These are phyloP conservation scores for Machimus atricapillus DNA, from an alignment of 2,888 invertebrate genomes.

Conservation along the genomic window DNA sequence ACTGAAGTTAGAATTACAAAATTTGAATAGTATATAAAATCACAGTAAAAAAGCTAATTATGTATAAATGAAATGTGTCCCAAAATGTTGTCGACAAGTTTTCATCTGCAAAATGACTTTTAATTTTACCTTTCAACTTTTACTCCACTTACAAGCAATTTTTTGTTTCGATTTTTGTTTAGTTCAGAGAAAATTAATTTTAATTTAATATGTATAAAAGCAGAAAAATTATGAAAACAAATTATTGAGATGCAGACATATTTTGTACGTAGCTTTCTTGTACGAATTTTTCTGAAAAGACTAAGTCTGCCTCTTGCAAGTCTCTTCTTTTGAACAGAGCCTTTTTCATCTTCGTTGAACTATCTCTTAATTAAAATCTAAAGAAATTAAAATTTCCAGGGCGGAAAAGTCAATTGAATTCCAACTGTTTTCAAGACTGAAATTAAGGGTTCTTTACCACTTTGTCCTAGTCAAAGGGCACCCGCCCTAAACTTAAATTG, in stretches of 20 bases:
- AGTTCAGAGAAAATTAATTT: not conserved
- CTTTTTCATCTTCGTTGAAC: not conserved
- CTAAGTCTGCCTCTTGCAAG: not conserved
- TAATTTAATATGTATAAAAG: too few relatives aligned
- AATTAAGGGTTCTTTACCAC: not conserved
- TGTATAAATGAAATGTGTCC: too few relatives aligned
- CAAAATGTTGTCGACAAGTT: too few relatives aligned
- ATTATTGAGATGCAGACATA: not conserved
- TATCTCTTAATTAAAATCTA: slow-evolving; percentile 12
- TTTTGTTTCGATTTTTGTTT: not conserved
- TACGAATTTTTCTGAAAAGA: not conserved
- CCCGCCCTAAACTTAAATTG: not conserved
- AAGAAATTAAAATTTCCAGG: slow-evolving; percentile 9
- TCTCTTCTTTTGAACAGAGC: not conserved
- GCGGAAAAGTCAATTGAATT: not conserved
- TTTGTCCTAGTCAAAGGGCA: not conserved
- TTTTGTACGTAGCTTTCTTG: not conserved
- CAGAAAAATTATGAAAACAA: not conserved
- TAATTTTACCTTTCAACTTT: too few relatives aligned
- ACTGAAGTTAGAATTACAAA: too few relatives aligned
- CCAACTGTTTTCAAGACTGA: not conserved
- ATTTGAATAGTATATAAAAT: too few relatives aligned
- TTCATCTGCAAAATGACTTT: too few relatives aligned
- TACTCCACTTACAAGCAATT: not conserved
- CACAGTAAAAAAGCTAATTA: too few relatives aligned